phyloP scores from a whole-genome alignment of 2,113 vertebrate species.

The Macaca nemestrina region DNA sequence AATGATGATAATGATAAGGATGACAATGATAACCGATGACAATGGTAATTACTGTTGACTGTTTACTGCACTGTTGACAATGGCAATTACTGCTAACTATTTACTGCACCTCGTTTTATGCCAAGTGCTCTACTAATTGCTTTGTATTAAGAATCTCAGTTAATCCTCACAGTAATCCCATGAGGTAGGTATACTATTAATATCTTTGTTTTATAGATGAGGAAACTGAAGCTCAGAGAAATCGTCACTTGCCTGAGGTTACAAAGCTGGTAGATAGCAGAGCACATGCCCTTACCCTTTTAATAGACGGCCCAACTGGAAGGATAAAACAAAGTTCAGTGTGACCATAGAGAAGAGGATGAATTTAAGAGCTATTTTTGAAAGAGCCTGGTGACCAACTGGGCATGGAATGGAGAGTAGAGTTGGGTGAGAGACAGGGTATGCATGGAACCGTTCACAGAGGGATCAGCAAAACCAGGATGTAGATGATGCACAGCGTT shows the following conservation, averaged over 20 bases:
- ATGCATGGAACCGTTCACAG: not conserved
- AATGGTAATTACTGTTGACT: no score
- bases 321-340: not conserved
- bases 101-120: not conserved
- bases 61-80: not conserved
- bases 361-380: not conserved
- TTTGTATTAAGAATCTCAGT: constrained; percentile 19
- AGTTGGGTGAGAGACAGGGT: not conserved
- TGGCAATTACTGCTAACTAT: not conserved
- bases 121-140: not conserved
- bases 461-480: not conserved
- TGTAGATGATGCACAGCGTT: not conserved
- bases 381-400: not conserved
- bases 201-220: not conserved
- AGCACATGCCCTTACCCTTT: not conserved
- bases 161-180: not conserved
- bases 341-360: not conserved
- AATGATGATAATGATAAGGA: not conserved
- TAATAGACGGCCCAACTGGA: not conserved
- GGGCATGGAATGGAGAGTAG: not conserved
- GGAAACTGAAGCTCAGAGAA: not conserved
- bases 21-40: not conserved
- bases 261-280: not conserved
- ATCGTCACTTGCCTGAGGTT: not conserved
- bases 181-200: not conserved